phyloP scores from a whole-genome alignment of 2,888 invertebrate species.

The Tricholauxania praeusta region DNA sequence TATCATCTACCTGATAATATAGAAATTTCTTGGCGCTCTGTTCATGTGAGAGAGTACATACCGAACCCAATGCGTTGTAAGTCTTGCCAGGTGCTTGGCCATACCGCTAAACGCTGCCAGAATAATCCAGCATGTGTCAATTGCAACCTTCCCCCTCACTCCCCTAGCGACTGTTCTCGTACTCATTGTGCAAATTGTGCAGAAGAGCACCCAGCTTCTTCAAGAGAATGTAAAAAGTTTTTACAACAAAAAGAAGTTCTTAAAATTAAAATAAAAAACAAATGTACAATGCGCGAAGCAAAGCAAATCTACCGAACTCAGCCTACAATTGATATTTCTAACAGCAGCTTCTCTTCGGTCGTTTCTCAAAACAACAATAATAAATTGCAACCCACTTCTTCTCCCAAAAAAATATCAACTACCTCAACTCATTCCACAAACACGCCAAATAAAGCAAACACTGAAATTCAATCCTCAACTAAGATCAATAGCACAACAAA shows the following conservation, averaged over 20 bases:
- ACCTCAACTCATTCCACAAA: no score
- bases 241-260: slow-evolving; percentile 36
- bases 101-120: slow-evolving; percentile 42
- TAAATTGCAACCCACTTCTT: no score
- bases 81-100: slow-evolving; percentile 41
- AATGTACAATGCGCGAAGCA: background rate
- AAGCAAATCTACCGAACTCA: no score
- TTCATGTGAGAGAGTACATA: slow-evolving; percentile 36
- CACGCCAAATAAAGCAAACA: no score
- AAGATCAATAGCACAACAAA: no score
- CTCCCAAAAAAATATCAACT: no score
- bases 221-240: slow-evolving; percentile 29
- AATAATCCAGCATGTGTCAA: slow-evolving; percentile 31
- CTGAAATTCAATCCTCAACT: no score
- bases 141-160: slow-evolving; percentile 41
- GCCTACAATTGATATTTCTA: no score
- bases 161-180: slow-evolving; percentile 26
- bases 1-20: slow-evolving; percentile 31
- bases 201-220: slow-evolving; percentile 35
- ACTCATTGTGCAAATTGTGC: slow-evolving; percentile 39
- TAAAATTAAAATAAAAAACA: slow-evolving; percentile 36
- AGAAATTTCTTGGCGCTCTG: slow-evolving; percentile 38
- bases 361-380: no score
- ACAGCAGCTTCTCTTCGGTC: no score
- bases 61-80: slow-evolving; percentile 44